Base-by-base conservation (phyloP, 37 sponge, comb jelly and placozoan genomes). In the Hexactinellida sp. region DNA sequence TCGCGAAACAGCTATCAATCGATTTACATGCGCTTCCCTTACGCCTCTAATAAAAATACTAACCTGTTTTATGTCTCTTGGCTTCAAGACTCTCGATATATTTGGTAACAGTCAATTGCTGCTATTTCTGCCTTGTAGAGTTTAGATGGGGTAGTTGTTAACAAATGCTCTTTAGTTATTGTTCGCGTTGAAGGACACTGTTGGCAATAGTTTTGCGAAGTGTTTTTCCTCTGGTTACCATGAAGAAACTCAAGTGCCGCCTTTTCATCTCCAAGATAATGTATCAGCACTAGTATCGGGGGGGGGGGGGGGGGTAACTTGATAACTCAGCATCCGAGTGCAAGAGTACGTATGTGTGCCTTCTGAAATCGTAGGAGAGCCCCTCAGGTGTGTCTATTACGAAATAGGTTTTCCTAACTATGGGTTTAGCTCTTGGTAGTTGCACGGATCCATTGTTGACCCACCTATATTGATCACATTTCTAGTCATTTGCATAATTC, bases 321-420 rank as follows among this genome's bases (percentile, higher is more conserved):
- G 47, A 41, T 41, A 41, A 41, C 71, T 83, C 84, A 86, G n/a
- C 37, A 1, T 55, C 36, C 16, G 52, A 47, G 36, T 85, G 83
- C 39, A 89, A 32, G 32, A 90, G 86, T 84, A 88, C 84, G 54
- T 86, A 88, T 13, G 82, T 86, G 88, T 88, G 83, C 84, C 85
- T 85, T 37, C 34, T 36, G 83, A 90, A 88, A 7, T 86, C 86
- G 34, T 84, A 54, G 24, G 84, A 90, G 19, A 63, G 84, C 13
- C 91, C 86, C 24, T 85, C 84, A 35, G 91, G 82, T 19, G 86
- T 88, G 63, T 88, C 88, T 24, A 83, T 52, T 71, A 1, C 52
- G 37, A 88, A 88, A 38, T 90, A 85, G 16, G 36, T 55, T 84
- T 88, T 90, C 86, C 13, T 41, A 41, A 41, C 47, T 16, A 41